A percentile compares a stretch with the other conserved stretches of the same genome.
These are phyloP conservation scores for Callitettix versicolor DNA, from an alignment of 1,140 invertebrate species.

Conservation along the genomic window DNA sequence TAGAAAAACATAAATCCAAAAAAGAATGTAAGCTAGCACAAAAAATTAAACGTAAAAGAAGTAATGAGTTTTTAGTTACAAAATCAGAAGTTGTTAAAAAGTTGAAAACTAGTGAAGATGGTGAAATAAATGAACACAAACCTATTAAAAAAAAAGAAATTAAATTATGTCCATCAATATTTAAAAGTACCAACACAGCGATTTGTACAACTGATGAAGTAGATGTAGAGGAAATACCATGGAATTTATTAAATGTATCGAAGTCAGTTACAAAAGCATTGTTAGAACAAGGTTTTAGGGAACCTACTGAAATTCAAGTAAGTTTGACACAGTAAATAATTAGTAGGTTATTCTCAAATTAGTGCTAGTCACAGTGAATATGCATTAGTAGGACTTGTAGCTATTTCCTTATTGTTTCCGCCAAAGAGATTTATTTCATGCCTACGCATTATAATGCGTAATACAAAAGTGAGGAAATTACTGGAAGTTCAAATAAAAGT, in stretches of 20 bases:
- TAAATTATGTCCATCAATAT: not conserved
- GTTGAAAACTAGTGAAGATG: too few relatives aligned
- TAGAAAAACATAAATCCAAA: constrained; percentile 26
- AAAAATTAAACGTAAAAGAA: constrained; percentile 25
- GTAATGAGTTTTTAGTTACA: not conserved
- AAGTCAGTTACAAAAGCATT: constrained; percentile 60
- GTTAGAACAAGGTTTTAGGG: constrained; percentile 58
- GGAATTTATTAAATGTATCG: constrained; percentile 61
- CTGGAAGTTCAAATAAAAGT: too few relatives aligned
- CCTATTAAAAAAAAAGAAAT: not conserved
- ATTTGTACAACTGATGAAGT: constrained; percentile 22
- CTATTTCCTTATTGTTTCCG: too few relatives aligned
- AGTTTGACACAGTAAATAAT: constrained; percentile 1
- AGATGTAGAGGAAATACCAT: constrained; percentile 45
- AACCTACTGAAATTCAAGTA: constrained; percentile 74
- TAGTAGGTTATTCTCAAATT: not conserved
- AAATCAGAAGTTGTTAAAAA: constrained; percentile 19
- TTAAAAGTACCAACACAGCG: constrained; percentile 8
- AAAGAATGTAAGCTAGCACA: constrained; percentile 24
- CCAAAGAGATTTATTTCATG: too few relatives aligned
- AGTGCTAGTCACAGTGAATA: too few relatives aligned
- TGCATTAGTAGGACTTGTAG: too few relatives aligned
- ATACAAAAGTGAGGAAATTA: too few relatives aligned
- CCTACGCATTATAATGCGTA: too few relatives aligned
- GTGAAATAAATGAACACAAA: too few relatives aligned